These are phyloP conservation scores for Myotis myotis DNA, from an alignment of 2,797 vertebrate species.

Conservation along the genomic window DNA sequence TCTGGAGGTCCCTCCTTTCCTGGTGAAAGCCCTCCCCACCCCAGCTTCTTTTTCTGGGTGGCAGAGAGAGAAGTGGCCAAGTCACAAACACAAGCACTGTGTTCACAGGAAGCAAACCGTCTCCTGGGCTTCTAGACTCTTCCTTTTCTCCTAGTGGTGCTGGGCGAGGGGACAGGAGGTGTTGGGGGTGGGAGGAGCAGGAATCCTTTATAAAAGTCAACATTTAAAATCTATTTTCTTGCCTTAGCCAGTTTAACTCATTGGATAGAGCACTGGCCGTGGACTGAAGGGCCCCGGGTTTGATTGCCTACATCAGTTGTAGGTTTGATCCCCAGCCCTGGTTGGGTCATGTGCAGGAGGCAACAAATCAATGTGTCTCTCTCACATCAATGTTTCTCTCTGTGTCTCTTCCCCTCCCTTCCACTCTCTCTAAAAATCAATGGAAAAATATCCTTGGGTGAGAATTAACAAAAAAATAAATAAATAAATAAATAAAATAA, in stretches of 20 bases:
- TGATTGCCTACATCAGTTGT: not conserved
- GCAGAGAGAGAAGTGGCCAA: not conserved
- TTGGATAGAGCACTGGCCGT: not conserved
- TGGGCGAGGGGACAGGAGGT: rapidly evolving
- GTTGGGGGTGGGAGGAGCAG: rapidly evolving
- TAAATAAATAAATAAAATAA: not conserved
- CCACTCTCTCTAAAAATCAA: not conserved
- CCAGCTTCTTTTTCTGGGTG: not conserved
- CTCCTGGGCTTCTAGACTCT: not conserved
- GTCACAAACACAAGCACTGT: not conserved
- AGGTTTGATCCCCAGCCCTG: too few relatives aligned
- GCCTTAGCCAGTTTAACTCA: not conserved
- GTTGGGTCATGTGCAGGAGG: not conserved
- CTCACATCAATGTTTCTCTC: not conserved
- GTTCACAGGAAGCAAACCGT: not conserved
- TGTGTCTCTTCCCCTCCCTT: not conserved
- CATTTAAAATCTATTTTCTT: not conserved
- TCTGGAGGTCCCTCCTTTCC: not conserved
- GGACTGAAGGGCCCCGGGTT: not conserved
- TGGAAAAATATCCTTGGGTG: not conserved
- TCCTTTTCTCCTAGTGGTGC: not conserved
- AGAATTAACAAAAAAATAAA: not conserved
- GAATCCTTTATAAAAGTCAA: not conserved
- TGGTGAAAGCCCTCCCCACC: not conserved
- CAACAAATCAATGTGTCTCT: not conserved